Base-by-base conservation (phyloP, 2,113 vertebrate species). In the Cnemophilus loriae region DNA sequence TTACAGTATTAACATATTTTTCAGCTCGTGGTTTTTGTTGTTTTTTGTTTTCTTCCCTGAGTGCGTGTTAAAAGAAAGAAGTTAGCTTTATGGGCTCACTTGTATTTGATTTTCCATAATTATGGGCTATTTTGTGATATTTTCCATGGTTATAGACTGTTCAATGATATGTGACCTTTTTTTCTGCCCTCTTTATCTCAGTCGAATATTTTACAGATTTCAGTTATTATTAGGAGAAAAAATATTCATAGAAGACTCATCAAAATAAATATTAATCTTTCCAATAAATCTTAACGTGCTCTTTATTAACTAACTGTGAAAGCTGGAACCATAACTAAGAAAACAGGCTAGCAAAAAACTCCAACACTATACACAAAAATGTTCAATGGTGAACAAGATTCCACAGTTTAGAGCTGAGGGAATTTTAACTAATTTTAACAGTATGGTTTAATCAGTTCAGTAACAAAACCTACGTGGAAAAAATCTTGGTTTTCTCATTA, bases 31-130 rank as follows among this genome's bases (percentile, higher is more conserved):
- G 16, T 4, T 93, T 95, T 50, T 22, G 11, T 67, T 83, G 11
- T 16, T 44, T 44, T 44, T 21, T 16, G 56, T 13, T 13, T 26
- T 9, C n/a, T 64, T 23, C 22, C 20, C 9, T 69, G 22, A 50
- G 44, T 81, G 52, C 13, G n/a, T 49, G 11, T 87, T 70, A 27
- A 78, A 92, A 84, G 46, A 59, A 93, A 67, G 35, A 82, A 44
- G 18, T 73, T 74, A 63, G 18, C 30, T 89, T 96, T 93, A 84
- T 71, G 52, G 39, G 13, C 30, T 95, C 52, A 64, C 21, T 93
- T 93, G 32, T 74, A 44, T 67, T 77, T 95, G 56, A 92, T 67
- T 92, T 95, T 74, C 52, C 20, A 47, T 86, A 95, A 97, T 95
- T 92, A 84, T 7, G 3, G 73, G 42, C 69, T 87, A 84, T 84